These are phyloP conservation scores for Papilio glaucus DNA, from an alignment of 1,140 invertebrate species.

Conservation along the genomic window DNA sequence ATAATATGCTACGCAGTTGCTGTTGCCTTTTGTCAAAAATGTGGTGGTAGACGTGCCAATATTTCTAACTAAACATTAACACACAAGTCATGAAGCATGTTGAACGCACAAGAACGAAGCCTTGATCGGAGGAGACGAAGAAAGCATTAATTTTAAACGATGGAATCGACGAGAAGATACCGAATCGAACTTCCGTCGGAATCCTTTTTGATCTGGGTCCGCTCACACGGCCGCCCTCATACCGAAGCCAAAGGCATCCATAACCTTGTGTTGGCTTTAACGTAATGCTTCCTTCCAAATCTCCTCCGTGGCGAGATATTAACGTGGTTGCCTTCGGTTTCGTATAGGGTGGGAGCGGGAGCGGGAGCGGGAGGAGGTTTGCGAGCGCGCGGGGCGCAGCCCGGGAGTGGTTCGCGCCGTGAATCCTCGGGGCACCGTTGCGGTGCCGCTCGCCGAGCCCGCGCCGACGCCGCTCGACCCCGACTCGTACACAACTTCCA, in stretches of 20 bases:
- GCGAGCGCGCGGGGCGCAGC: conserved; percentile 84
- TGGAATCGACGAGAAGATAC: conserved; percentile 37
- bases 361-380: conserved; percentile 63
- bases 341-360: conserved; percentile 88
- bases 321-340: conserved; percentile 89
- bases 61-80: not conserved
- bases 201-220: conserved; percentile 33
- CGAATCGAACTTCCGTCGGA: conserved; percentile 22
- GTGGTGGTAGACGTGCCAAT: not conserved
- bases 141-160: conserved; percentile 54
- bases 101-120: conserved; percentile 59
- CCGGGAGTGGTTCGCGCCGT: conserved; percentile 85
- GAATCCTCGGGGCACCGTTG: conserved; percentile 47
- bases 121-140: conserved; percentile 61
- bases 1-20: not conserved
- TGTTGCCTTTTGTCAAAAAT: not conserved
- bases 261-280: conserved; percentile 54
- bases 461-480: conserved; percentile 82
- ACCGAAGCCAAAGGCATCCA: conserved; percentile 83
- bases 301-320: conserved; percentile 50
- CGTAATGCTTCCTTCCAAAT: conserved; percentile 61
- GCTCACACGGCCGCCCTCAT: conserved; percentile 58
- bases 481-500: conserved; percentile 84
- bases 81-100: conserved; percentile 38
- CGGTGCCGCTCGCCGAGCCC: conserved; percentile 58